Evolutionary conservation across 2,797 vertebrate genomes (phyloP).

Genomic region (Parauchenoglanis ngamensis): DNA sequence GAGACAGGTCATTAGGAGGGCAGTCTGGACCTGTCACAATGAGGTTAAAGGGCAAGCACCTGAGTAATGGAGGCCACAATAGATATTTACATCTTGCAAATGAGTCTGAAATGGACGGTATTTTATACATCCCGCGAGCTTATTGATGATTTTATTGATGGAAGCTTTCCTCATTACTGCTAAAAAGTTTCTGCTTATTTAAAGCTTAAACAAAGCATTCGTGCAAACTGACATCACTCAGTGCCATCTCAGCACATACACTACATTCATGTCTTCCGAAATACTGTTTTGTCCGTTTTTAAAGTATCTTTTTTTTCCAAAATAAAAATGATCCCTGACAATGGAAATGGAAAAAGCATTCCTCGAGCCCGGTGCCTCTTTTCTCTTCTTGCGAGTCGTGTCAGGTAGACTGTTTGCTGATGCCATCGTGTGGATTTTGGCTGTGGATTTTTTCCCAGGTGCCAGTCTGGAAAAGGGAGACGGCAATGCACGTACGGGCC

Average conservation of each 20-base stretch:
- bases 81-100: conserved; percentile 27
- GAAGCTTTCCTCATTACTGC: neutral
- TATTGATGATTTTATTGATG: neutral
- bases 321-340: neutral
- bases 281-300: neutral
- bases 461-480: conserved; percentile 46
- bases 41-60: conserved; percentile 41
- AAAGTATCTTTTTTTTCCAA: no score
- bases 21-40: conserved; percentile 43
- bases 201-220: neutral
- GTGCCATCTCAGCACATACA: neutral
- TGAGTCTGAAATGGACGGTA: neutral
- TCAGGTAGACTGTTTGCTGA: conserved; percentile 38
- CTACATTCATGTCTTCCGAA: neutral
- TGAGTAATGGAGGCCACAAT: conserved; percentile 38
- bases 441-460: conserved; percentile 44
- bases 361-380: neutral
- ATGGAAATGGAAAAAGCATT: conserved; percentile 7
- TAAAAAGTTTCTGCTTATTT: neutral
- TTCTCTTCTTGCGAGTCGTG: conserved; percentile 14
- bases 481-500: conserved; percentile 19
- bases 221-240: neutral
- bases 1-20: conserved; percentile 50
- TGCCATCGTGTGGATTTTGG: conserved; percentile 26
- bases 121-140: neutral